phyloP scores from a whole-genome alignment of 2,113 vertebrate species.

The Tupaia tana region DNA sequence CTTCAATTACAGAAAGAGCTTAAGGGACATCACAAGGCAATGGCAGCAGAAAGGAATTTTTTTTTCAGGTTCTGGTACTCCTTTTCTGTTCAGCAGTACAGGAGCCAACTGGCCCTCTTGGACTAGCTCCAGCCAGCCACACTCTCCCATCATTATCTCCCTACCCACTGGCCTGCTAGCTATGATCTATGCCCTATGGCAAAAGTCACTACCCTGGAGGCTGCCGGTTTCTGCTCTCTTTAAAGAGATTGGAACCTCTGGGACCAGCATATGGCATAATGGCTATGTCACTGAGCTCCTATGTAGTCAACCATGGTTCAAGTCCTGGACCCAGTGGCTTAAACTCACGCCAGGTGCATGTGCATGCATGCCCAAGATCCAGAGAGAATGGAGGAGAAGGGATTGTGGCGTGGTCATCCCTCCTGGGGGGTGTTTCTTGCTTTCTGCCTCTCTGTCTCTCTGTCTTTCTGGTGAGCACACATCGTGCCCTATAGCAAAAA shows the following conservation, averaged over 20 bases:
- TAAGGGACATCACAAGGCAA: background rate
- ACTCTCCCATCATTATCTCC: background rate
- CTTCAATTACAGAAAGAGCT: background rate
- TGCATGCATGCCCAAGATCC: too few species aligned
- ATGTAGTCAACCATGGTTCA: too few species aligned
- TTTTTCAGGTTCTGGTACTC: background rate
- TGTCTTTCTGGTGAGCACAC: too few species aligned
- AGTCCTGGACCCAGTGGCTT: too few species aligned
- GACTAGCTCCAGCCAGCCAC: background rate
- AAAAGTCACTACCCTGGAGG: background rate
- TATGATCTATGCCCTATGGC: background rate
- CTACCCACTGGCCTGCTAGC: background rate
- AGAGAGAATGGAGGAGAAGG: too few species aligned
- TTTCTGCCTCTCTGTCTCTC: too few species aligned
- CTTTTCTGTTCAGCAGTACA: background rate
- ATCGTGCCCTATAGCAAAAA: too few species aligned
- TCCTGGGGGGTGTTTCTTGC: too few species aligned
- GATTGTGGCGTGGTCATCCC: too few species aligned
- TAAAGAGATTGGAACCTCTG: background rate
- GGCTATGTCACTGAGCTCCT: too few species aligned
- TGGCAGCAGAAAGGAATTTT: background rate
- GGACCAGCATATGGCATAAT: too few species aligned
- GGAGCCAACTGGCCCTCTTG: background rate
- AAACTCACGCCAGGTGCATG: too few species aligned
- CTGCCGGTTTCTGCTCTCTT: background rate